Evolutionary conservation across 2,113 vertebrate genomes (phyloP), one percentile per base, ranked within the genome.

Genomic region (Chloroceryle aenea): DNA sequence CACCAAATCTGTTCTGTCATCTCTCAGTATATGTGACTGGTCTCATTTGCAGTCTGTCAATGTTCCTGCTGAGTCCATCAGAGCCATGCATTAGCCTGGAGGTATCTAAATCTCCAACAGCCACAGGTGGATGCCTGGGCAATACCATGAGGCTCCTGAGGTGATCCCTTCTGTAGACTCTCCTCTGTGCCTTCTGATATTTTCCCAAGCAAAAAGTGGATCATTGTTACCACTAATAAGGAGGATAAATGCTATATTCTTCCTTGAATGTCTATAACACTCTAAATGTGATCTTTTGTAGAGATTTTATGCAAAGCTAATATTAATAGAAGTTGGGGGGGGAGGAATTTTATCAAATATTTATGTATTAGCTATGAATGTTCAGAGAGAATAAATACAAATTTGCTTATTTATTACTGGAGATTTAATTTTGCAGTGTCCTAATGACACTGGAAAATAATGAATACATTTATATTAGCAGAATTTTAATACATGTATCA

Each of bases 161-260:
- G 9, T 79, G 14, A 10, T 78, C 7, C 34, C 14, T 92, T 68
- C 52, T 45, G 12, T 17, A 61, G 38, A 52, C 6, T 13, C 15
- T 36, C 48, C 43, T 55, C 18, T n/a, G 20, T n/a, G 9, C 26
- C 20, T 38, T 72, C 38, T 73, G 34, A 43, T 32, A 17, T 52
- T 66, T 97, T 75, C 29, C 14, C 4, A 53, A 40, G n/a, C 2
- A 81, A 81, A 81, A 81, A 12, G 9, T 15, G 42, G 59, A n/a
- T n/a, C 63, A 30, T 5, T 0, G 0, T 43, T n/a, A 29, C 12
- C 10, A n/a, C 22, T 68, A n/a, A 29, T 5, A 62, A 50, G 34
- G 23, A 79, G 6, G 2, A 68, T 18, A 48, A 87, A 52, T 26
- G 6, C 0, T 48, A 4, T 63, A 80, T 55, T 87, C 34, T 89